These are phyloP conservation scores for Autographa gamma DNA, from an alignment of 2,888 invertebrate genomes.

Conservation along the genomic window DNA sequence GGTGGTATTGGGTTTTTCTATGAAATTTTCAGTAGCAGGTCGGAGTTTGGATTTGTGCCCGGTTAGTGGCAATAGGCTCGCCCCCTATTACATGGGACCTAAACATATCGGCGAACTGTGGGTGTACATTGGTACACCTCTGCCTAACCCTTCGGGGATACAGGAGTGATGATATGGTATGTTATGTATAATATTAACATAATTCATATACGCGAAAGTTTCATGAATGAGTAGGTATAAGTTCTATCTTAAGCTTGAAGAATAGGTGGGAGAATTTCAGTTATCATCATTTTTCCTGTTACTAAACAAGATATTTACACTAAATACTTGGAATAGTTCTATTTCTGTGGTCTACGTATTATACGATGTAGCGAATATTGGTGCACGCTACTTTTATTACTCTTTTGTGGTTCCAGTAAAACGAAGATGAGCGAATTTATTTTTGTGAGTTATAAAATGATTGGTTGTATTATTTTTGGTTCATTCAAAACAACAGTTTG, in stretches of 20 bases:
- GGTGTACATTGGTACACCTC: too few relatives aligned
- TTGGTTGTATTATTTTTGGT: neutral
- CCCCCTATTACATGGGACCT: too few relatives aligned
- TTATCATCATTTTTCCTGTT: conserved; percentile 36
- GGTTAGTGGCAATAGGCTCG: too few relatives aligned
- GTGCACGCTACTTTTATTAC: conserved; percentile 23
- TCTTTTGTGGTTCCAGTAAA: conserved; percentile 26
- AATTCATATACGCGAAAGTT: neutral
- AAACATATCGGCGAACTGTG: too few relatives aligned
- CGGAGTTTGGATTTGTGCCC: too few relatives aligned
- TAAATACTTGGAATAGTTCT: conserved; percentile 40
- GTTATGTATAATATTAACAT: neutral
- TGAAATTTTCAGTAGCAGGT: too few relatives aligned
- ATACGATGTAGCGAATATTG: conserved; percentile 25
- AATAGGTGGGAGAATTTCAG: conserved; percentile 7
- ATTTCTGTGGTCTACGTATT: conserved; percentile 27
- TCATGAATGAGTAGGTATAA: neutral
- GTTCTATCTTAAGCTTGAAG: neutral
- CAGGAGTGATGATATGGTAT: too few relatives aligned
- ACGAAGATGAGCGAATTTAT: conserved; percentile 11
- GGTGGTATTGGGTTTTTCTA: too few relatives aligned
- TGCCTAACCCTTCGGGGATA: too few relatives aligned
- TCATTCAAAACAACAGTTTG: neutral
- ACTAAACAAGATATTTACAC: conserved; percentile 25
- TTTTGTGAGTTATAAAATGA: conserved; percentile 23